Evolutionary conservation across 2,113 vertebrate species (phyloP).

Genomic region (Puma concolor): DNA sequence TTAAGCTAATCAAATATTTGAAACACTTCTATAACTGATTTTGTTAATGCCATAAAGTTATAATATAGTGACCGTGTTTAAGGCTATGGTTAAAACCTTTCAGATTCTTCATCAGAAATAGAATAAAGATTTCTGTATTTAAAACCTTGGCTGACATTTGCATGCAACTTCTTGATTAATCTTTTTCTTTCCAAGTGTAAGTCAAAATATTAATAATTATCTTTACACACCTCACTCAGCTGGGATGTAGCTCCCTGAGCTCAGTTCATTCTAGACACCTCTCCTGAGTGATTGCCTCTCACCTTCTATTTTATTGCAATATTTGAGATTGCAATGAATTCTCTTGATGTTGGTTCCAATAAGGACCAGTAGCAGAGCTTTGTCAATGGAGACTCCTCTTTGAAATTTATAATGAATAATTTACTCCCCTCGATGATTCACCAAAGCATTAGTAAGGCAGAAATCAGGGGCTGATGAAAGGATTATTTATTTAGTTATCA

Average conservation of each 20-base stretch:
- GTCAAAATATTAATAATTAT: conserved; percentile 55
- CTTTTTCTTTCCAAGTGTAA: conserved; percentile 18
- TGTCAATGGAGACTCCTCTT: conserved; percentile 60
- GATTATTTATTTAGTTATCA: conserved; percentile 71
- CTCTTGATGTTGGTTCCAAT: conserved; percentile 69
- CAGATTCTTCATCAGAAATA: conserved; percentile 30
- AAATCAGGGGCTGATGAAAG: conserved; percentile 70
- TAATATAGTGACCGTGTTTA: background rate
- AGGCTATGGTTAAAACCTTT: background rate
- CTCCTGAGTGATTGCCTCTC: conserved; percentile 59
- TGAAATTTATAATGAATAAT: conserved; percentile 78
- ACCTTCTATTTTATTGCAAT: conserved; percentile 63
- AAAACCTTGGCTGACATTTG: conserved; percentile 8
- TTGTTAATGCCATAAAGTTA: background rate
- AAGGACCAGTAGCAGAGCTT: conserved; percentile 61
- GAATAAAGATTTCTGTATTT: conserved; percentile 49
- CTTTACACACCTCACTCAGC: background rate
- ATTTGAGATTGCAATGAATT: conserved; percentile 60
- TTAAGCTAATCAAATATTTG: conserved; percentile 13
- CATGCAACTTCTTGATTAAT: conserved; percentile 52
- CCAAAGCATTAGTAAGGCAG: conserved; percentile 54
- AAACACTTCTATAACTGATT: background rate
- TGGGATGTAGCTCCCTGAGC: background rate
- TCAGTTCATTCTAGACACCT: conserved; percentile 29
- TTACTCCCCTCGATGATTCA: conserved; percentile 72